These are phyloP conservation scores for Parnassius smintheus DNA, from an alignment of 2,888 invertebrate genomes.

Conservation along the genomic window DNA sequence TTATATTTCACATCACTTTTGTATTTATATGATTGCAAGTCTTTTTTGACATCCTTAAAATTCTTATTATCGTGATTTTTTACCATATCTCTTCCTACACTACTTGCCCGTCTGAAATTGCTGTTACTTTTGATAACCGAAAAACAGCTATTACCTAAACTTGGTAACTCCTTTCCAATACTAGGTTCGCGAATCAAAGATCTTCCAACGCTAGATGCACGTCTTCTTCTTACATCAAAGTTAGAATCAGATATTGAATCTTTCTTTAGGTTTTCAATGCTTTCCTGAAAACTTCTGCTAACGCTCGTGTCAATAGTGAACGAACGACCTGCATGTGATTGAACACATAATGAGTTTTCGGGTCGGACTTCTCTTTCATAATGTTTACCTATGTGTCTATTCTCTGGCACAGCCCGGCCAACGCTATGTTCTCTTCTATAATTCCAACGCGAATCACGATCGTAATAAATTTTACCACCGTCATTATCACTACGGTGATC, in stretches of 20 bases:
- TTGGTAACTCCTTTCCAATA: constrained; percentile 14
- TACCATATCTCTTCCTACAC: constrained; percentile 56
- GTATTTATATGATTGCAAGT: constrained; percentile 53
- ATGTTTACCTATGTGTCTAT: constrained; percentile 31
- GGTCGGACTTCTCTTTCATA: constrained; percentile 13
- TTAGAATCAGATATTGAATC: constrained; percentile 23
- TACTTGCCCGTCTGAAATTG: constrained; percentile 55
- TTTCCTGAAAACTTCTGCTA: constrained; percentile 59
- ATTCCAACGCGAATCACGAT: constrained; percentile 30
- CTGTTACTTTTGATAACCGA: constrained; percentile 31
- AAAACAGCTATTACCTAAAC: constrained; percentile 22
- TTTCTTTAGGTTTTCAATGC: constrained; percentile 33
- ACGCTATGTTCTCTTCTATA: constrained; percentile 47
- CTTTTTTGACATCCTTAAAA: constrained; percentile 64
- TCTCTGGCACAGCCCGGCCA: constrained; percentile 35
- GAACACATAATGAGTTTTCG: constrained; percentile 47
- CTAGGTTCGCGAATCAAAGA: constrained; percentile 37
- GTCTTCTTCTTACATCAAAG: constrained; percentile 54
- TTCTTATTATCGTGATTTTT: constrained; percentile 39
- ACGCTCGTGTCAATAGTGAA: constrained; percentile 68
- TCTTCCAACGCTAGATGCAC: constrained; percentile 68
- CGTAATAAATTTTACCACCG: constrained; percentile 36
- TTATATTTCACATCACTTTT: constrained; percentile 29
- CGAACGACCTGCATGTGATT: constrained; percentile 49
- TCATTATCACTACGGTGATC: constrained; percentile 34